Base-by-base conservation (phyloP, 23 tunicate species). In the Trididemnum miniatum region DNA sequence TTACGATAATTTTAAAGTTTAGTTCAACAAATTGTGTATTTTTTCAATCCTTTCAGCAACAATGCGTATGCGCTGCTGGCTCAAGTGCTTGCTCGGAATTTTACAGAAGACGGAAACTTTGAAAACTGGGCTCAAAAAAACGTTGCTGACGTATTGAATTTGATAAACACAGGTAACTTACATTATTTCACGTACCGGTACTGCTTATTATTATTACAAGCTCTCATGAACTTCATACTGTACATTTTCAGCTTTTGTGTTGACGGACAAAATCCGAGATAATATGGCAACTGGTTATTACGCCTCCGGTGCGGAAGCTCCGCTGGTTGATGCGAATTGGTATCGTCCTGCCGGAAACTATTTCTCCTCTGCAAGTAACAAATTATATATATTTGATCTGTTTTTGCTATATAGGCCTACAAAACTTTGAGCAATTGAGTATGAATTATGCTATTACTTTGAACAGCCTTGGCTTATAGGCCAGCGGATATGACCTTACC, bases 321-420 rank as follows among this genome's bases (percentile, higher is more conserved):
- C 81, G 0, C 29, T 81, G 0, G 37, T 39, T 35, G 86, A 87
- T 31, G 31, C 79, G 65, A 44, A 59, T 9, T 87, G 91, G 91
- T 87, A 51, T 40, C 1, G 82, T 1, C 91, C 86, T 0, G 91
- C 91, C 22, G 91, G 91, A 73, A 87, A 87, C 35, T 87, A 87
- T 59, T 87, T 54, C 49, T 87, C 91, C 18, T 35, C 72, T 24
- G 37, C 80, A 71, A 40, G 86, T 82, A 25, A 73, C n/a, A n/a
- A n/a, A n/a, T n/a, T n/a, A n/a, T n/a, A n/a, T n/a, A n/a, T n/a
- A n/a, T n/a, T n/a, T n/a, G n/a, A n/a, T n/a, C n/a, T n/a, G n/a
- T n/a, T n/a, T n/a, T n/a, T n/a, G n/a, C n/a, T n/a, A n/a, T n/a
- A n/a, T n/a, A n/a, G n/a, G n/a, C n/a, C n/a, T n/a, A n/a, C n/a